phyloP scores from a whole-genome alignment of 35 echinoderm and acorn worm genomes.

The Ophiothrix spiculata region DNA sequence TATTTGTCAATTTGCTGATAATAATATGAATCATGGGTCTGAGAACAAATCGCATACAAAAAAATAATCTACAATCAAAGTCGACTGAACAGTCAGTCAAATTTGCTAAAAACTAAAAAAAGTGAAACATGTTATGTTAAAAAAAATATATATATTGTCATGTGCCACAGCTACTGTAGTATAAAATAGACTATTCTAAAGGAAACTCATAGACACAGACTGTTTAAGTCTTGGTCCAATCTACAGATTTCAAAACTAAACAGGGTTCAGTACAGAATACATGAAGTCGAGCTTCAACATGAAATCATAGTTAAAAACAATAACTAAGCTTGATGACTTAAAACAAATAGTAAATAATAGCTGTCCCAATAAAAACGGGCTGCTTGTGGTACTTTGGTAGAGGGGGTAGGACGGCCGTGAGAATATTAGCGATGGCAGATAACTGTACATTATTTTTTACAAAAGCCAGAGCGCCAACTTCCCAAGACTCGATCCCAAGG shows the following conservation, averaged over 20 bases:
- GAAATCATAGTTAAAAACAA: neutral
- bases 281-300: neutral
- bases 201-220: neutral
- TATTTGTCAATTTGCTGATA: neutral
- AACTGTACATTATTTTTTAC: constrained; percentile 11
- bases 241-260: neutral
- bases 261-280: neutral
- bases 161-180: constrained; percentile 5
- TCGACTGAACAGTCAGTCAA: neutral
- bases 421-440: neutral
- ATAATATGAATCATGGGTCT: neutral
- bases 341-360: neutral
- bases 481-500: neutral
- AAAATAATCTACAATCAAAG: neutral
- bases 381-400: neutral
- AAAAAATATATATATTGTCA: neutral
- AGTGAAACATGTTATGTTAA: neutral
- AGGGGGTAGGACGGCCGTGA: neutral
- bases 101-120: neutral
- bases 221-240: neutral
- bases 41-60: neutral
- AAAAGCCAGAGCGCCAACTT: neutral
- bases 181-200: constrained; percentile 7
- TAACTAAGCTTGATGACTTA: neutral
- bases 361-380: neutral